Evolutionary conservation across 2,113 vertebrate species (phyloP).

Genomic region (Oncorhynchus clarkii): DNA sequence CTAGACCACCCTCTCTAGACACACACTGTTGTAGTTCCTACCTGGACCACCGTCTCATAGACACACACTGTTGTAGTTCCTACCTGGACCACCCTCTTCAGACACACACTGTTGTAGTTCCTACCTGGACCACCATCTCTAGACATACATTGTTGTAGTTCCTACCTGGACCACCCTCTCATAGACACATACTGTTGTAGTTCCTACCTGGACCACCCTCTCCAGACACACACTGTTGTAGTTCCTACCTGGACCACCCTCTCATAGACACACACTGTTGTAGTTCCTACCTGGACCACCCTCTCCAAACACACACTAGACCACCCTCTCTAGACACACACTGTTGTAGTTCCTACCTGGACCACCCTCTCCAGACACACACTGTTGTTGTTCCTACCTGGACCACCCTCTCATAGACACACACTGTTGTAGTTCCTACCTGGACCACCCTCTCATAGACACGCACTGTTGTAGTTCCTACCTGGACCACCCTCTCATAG

Average conservation of each 20-base stretch:
- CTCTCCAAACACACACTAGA: conserved; percentile 91
- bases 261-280: conserved; percentile 91
- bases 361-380: conserved; percentile 76
- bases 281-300: conserved; percentile 50
- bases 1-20: conserved; percentile 84
- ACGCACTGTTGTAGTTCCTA: conserved; percentile 77
- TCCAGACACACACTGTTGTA: conserved; percentile 96
- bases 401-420: conserved; percentile 90
- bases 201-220: conserved; percentile 67
- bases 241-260: conserved; percentile 75
- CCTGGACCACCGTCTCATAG: conserved; percentile 81
- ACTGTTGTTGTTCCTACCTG: conserved; percentile 74
- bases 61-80: conserved; percentile 80
- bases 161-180: conserved; percentile 76
- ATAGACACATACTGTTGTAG: conserved; percentile 85
- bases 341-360: conserved; percentile 60
- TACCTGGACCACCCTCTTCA: conserved; percentile 78
- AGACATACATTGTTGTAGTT: conserved; percentile 83
- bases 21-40: conserved; percentile 77
- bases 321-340: conserved; percentile 91
- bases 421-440: conserved; percentile 72
- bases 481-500: conserved; percentile 81
- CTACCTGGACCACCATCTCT: conserved; percentile 76
- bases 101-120: conserved; percentile 93
- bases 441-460: conserved; percentile 84